Evolutionary conservation across 2,888 invertebrate species (phyloP), one percentile per base, ranked within the genome.

Genomic region (Teleogryllus oceanicus): DNA sequence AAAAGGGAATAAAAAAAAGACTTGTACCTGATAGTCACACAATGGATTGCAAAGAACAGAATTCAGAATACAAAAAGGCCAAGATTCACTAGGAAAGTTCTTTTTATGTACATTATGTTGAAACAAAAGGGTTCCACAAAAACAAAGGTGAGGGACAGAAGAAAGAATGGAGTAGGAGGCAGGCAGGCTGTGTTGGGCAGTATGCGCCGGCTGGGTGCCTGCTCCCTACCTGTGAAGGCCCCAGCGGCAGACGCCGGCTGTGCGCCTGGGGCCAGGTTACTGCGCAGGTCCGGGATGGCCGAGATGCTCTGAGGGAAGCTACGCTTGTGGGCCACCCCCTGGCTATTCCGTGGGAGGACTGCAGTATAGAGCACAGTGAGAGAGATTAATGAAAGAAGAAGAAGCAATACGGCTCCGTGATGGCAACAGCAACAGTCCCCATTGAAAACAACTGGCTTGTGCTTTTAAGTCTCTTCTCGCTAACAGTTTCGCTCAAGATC

Each of bases 221-320:
- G 13, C 87, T 86, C 84, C 89, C 88, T 88, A 90, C 90, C 88
- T 88, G 88, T 88, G 85, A 88, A 88, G 85, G 62, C 62, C 62
- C 62, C 62, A 37, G 37, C 5, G 37, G 37, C 37, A 37, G 37
- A 37, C n/a, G 62, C 62, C 3, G n/a, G 84, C 80, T 84, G 84
- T 81, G 84, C 83, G 82, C 84, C 85, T 24, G 16, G 76, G 24
- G 80, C 62, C 62, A 85, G 84, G 82, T 91, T 91, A 88, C 91
- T 91, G 88, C 96, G 92, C 89, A 96, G 92, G 90, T 95, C 94
- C 87, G 96, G 96, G 88, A 96, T 96, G 88, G 94, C 92, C 88
- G 90, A 90, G 87, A 94, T 93, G 88, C 94, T 92, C 90, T 94
- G 92, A 88, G 95, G 93, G 89, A 96, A 92, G 88, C 94, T 92